Evolutionary conservation across 2,113 vertebrate genomes (phyloP).

Genomic region (Eublepharis macularius): DNA sequence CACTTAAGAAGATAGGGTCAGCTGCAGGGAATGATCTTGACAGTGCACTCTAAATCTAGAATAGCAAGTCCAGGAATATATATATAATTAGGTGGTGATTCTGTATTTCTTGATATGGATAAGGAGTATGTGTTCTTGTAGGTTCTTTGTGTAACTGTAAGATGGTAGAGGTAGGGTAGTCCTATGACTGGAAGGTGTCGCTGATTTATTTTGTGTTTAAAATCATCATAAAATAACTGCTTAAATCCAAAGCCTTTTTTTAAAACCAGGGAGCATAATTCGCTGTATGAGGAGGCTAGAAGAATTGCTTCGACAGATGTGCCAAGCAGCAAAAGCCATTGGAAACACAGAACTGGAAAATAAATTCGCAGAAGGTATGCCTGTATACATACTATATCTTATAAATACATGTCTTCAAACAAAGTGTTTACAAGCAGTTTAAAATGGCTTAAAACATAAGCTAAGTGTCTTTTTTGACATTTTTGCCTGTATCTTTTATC

Average conservation of each 20-base stretch:
- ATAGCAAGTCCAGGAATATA: neutral
- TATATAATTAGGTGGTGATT: neutral
- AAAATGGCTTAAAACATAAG: neutral
- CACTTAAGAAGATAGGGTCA: neutral
- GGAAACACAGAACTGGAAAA: conserved; percentile 98
- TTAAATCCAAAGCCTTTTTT: neutral
- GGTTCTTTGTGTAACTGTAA: neutral
- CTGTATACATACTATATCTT: neutral
- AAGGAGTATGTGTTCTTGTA: neutral
- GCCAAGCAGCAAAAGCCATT: conserved; percentile 96
- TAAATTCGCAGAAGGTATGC: conserved; percentile 94
- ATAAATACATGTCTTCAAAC: conserved; percentile 7
- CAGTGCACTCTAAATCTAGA: neutral
- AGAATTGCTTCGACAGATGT: conserved; percentile 96
- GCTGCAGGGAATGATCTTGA: neutral
- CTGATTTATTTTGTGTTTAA: neutral
- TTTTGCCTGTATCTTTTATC: neutral
- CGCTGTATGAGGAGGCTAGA: conserved; percentile 96
- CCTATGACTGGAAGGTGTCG: neutral
- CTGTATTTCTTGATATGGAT: neutral
- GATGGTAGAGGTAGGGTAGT: no score
- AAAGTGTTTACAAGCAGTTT: neutral
- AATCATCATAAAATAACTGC: neutral
- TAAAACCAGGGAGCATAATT: conserved; percentile 89
- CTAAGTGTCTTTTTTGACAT: neutral